Base-by-base conservation (phyloP, 1,140 invertebrate genomes). In the Phymastichus coffea region DNA sequence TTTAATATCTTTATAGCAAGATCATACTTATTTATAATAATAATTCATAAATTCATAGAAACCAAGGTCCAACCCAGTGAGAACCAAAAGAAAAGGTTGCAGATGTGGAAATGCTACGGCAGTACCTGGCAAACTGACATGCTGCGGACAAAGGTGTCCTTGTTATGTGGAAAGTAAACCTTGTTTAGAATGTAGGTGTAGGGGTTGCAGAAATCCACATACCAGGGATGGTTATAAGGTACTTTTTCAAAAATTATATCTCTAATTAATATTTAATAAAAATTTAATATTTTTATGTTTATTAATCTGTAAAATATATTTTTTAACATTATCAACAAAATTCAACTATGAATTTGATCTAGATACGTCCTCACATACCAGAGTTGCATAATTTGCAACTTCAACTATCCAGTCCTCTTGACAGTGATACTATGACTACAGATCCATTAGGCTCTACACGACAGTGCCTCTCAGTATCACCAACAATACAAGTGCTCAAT, bases 141-240 rank as follows among this genome's bases (percentile, higher is more conserved):
- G 94, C 78, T 94, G 93, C 75, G 93, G 93, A 3, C 93, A 95
- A 74, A 82, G 93, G 60, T 97, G 94, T 82, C 92, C 93, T 0
- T 97, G 94, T 80, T 97, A 95, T 78, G 90, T 92, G 52, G 91
- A 89, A 67, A 88, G 86, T 70, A 92, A 90, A 78, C 87, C 91
- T 10, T 95, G 93, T 72, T 82, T 89, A 26, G 90, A 91, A 63
- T 97, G 94, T 78, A 88, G 88, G 73, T 97, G 94, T 80, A 85
- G 90, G 76, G 94, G 93, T 7, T 97, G 94, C 76, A 79, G 92
- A 72, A 97, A 97, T 83, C 93, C 93, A 14, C 88, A 92, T 69
- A 85, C 86, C 66, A 84, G 87, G 46, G 89, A 89, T 78, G 90
- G 89, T 49, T 84, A 88, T 66, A 92, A 92, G 83, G 87, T 91